Conservation (phyloP, 2,888 invertebrate species). For the Euclidia mi region DNA sequence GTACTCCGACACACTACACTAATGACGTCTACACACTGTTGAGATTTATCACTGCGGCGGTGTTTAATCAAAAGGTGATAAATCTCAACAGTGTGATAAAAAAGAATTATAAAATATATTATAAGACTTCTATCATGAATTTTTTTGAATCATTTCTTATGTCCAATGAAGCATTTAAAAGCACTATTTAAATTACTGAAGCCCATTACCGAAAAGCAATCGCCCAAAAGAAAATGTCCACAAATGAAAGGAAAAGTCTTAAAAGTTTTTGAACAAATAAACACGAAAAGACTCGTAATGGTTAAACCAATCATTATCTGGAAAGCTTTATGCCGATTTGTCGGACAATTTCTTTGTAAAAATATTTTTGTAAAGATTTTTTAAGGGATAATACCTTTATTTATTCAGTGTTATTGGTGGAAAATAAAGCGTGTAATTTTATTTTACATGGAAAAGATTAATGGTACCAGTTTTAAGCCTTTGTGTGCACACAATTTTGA, state of each 20-base stretch:
- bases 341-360: background rate
- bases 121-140: too few relatives aligned
- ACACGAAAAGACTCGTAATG: conserved; percentile 2
- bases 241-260: background rate
- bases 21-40: too few relatives aligned
- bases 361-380: background rate
- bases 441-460: background rate
- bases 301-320: background rate
- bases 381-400: conserved; percentile 1
- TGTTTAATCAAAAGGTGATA: too few relatives aligned
- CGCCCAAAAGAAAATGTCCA: conserved; percentile 4
- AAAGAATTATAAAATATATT: too few relatives aligned
- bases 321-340: conserved; percentile 3
- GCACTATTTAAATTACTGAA: background rate
- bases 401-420: conserved; percentile 1
- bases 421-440: background rate
- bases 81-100: too few relatives aligned
- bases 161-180: background rate
- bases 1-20: too few relatives aligned
- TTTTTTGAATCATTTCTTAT: too few relatives aligned
- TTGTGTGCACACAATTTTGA: too few relatives aligned
- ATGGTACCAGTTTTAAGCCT: background rate
- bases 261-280: conserved; percentile 4
- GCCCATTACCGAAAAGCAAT: background rate
- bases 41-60: too few relatives aligned